phyloP scores from a whole-genome alignment of 2,888 invertebrate genomes.

The Isoperla grammatica region DNA sequence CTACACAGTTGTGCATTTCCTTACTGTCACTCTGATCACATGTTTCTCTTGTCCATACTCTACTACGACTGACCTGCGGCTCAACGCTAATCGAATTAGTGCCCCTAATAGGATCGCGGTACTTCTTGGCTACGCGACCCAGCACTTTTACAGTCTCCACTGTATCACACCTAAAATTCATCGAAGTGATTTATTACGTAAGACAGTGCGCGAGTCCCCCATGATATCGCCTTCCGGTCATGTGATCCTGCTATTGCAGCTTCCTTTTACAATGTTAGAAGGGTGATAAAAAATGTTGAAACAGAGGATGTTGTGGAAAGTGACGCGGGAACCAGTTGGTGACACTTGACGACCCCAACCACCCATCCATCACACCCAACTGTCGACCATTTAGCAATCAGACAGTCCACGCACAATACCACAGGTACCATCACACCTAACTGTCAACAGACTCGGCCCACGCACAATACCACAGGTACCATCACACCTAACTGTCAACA shows the following conservation, averaged over 20 bases:
- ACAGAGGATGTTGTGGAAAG: constrained; percentile 42
- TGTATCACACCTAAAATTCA: too few relatives aligned
- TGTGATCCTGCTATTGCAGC: constrained; percentile 27
- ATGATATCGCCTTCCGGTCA: constrained; percentile 26
- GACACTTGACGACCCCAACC: constrained; percentile 2
- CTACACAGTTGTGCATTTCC: too few relatives aligned
- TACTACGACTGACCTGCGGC: constrained; percentile 6
- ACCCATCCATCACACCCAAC: too few relatives aligned
- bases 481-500: too few relatives aligned
- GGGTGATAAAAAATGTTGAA: constrained; percentile 27
- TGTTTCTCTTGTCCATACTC: background rate
- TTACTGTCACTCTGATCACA: too few relatives aligned
- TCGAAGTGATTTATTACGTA: too few relatives aligned
- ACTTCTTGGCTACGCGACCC: constrained; percentile 5
- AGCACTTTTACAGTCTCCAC: constrained; percentile 8
- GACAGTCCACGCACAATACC: too few relatives aligned
- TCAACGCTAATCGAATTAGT: constrained; percentile 8
- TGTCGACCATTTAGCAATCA: too few relatives aligned
- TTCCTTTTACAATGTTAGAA: constrained; percentile 27
- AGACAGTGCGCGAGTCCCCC: too few relatives aligned
- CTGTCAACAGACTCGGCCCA: too few relatives aligned
- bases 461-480: too few relatives aligned
- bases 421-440: too few relatives aligned
- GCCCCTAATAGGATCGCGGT: background rate
- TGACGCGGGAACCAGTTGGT: constrained; percentile 40